Evolutionary conservation across 2,888 invertebrate genomes (phyloP), one percentile per base, ranked within the genome.

Genomic region (Agonum fuliginosum): DNA sequence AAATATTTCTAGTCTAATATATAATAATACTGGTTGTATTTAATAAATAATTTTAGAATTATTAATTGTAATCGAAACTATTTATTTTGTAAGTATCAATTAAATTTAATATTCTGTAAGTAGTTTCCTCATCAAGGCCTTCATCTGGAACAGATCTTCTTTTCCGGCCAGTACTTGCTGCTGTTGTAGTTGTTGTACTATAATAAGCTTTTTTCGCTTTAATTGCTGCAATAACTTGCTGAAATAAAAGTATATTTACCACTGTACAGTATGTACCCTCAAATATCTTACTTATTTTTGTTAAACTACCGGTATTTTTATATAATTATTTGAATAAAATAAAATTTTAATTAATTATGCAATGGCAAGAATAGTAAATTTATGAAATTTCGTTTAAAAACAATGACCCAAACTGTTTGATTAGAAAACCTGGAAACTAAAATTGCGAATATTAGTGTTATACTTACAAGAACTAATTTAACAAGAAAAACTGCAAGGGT

Each of bases 401-500:
- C n/a, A n/a, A n/a, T n/a, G n/a, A n/a, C n/a, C n/a, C n/a, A n/a
- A n/a, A n/a, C n/a, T n/a, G n/a, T n/a, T n/a, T n/a, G n/a, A n/a
- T n/a, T n/a, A n/a, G n/a, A n/a, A n/a, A n/a, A n/a, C n/a, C n/a
- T n/a, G n/a, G n/a, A n/a, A n/a, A n/a, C n/a, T n/a, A n/a, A n/a
- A n/a, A n/a, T n/a, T n/a, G n/a, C 6, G 27, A 12, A 4, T 22
- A 24, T 27, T 6, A 12, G 12, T 10, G 30, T 62, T 4, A 10
- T 62, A 86, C 89, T 89, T 89, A 95, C 95, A 90, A 95, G 88
- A 34, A 95, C 93, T 34, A 95, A 88, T 87, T 95, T 95, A 69
- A 96, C 93, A 74, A 95, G 89, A 83, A 94, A 95, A 3, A 95
- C 95, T 0, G 95, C 95, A 85, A 95, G 95, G 0, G 95, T 95